These are phyloP conservation scores for Eudyptes chrysolophus DNA, from an alignment of 2,113 vertebrate genomes.

Conservation along the genomic window DNA sequence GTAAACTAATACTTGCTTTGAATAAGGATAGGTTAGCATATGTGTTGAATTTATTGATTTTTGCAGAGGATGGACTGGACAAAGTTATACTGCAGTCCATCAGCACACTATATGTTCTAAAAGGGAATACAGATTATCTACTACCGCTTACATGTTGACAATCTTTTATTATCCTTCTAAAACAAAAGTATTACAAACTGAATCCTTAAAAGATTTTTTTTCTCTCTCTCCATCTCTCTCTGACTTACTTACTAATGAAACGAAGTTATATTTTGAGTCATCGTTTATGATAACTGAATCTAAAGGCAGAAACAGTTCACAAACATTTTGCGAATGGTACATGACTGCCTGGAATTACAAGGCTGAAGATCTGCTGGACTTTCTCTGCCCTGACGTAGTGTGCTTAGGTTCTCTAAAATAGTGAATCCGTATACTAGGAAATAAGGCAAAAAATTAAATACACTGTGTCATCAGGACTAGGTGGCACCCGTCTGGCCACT, in stretches of 20 bases:
- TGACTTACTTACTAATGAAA: neutral
- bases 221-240: neutral
- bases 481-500: neutral
- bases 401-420: neutral
- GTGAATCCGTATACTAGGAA: neutral
- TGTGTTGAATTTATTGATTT: neutral
- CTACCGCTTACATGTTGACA: accelerated
- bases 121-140: neutral
- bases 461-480: neutral
- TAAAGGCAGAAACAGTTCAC: neutral
- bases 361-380: neutral
- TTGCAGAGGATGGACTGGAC: neutral
- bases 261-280: neutral
- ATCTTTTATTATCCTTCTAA: neutral
- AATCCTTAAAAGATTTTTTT: neutral
- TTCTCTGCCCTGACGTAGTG: neutral
- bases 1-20: neutral
- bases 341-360: neutral
- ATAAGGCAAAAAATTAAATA: neutral
- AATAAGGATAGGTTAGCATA: neutral
- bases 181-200: neutral
- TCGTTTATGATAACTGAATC: neutral
- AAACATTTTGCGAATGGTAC: accelerated
- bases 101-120: neutral
- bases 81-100: neutral